These are phyloP conservation scores for Parotocinclus haroldoi DNA, from an alignment of 2,797 vertebrate species.

Conservation along the genomic window DNA sequence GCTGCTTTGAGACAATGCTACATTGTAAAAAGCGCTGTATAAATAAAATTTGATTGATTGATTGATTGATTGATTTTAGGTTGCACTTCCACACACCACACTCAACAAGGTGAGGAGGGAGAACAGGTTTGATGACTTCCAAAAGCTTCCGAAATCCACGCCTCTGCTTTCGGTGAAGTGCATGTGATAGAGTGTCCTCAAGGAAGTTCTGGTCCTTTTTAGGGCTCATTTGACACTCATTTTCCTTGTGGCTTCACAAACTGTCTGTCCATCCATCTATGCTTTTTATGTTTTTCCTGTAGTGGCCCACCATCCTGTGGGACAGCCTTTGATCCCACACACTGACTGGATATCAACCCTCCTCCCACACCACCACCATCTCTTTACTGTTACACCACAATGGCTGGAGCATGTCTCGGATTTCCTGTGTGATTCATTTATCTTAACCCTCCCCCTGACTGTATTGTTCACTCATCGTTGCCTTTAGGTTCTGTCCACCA, in stretches of 20 bases:
- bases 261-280: conserved; percentile 16
- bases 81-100: too few relatives aligned
- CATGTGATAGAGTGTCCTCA: background rate
- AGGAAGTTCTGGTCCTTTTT: conserved; percentile 10
- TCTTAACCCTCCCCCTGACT: conserved; percentile 12
- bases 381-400: conserved; percentile 33
- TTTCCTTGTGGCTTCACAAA: conserved; percentile 20
- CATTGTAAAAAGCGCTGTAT: too few relatives aligned
- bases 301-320: conserved; percentile 35
- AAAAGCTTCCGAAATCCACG: background rate
- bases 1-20: too few relatives aligned
- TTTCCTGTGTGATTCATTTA: conserved; percentile 37
- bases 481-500: conserved; percentile 21
- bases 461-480: conserved; percentile 19
- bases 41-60: too few relatives aligned
- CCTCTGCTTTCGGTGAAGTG: background rate
- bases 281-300: conserved; percentile 31
- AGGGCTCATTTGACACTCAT: conserved; percentile 16
- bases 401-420: conserved; percentile 32
- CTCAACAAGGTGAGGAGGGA: conserved; percentile 5
- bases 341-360: conserved; percentile 33
- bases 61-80: too few relatives aligned
- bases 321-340: conserved; percentile 33
- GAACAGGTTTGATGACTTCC: conserved; percentile 10
- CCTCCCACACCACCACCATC: conserved; percentile 29